Evolutionary conservation across 2,888 invertebrate species (phyloP), one percentile per base, ranked within the genome.

Genomic region (Lasius platythorax): DNA sequence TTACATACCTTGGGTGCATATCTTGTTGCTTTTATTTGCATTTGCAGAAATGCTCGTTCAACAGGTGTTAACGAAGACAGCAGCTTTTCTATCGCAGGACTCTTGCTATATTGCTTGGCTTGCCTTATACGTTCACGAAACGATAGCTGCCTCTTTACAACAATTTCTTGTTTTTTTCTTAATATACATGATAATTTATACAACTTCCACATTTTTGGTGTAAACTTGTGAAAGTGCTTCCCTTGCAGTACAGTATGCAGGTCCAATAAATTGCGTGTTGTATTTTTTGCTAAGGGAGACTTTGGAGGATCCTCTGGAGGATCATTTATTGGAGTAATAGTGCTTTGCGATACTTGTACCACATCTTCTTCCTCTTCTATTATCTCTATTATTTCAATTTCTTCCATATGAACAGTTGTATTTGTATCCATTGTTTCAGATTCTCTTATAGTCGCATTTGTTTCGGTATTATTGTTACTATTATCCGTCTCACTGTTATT

Each of bases 191-290:
- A 63, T 0, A 76, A 23, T 33, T 78, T 75, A 11, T 82, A 82
- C n/a, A 76, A 23, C 23, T 82, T 82, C 82, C 82, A 82, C 43
- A 82, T 76, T 82, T 76, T 76, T 37, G 82, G 74, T 0, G 76
- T 76, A 56, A 82, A 82, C 2, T 78, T 50, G 1, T 74, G 74
- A 43, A 75, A 75, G 23, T 40, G 12, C 18, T 66, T 78, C 40
- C 2, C 58, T 0, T 50, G 43, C n/a, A 73, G 3, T 50, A 63
- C 43, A 74, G 12, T 64, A 18, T 78, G 78, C 9, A 46, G 2
- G 0, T 82, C 73, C 8, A 18, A 61, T 1, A 53, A 50, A 12
- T 5, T 40, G 9, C 11, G 2, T 3, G n/a, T 68, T 33, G 61
- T 61, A 61, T 61, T 46, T 46, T 72, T 50, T 9, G 40, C 3